Evolutionary conservation across 1,140 invertebrate genomes (phyloP).

Genomic region (Hestina assimilis): DNA sequence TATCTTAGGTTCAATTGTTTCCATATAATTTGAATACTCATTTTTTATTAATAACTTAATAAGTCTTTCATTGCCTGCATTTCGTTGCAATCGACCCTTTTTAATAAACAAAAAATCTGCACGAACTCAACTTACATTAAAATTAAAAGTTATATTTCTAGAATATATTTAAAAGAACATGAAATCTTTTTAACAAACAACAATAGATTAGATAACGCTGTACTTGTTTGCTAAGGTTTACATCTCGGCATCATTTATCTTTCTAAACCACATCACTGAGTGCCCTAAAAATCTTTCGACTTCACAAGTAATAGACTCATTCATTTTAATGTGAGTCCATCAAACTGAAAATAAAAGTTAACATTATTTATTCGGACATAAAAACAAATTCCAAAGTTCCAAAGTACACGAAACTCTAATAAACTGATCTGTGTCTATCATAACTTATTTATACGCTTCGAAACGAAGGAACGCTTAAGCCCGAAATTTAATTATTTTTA

Average conservation of each 20-base stretch:
- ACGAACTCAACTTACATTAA: too few relatives aligned
- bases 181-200: too few relatives aligned
- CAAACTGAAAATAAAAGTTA: constrained; percentile 5
- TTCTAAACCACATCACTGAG: not conserved
- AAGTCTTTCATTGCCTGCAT: too few relatives aligned
- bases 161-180: not conserved
- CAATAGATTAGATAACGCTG: not conserved
- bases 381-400: not conserved
- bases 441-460: not conserved
- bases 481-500: not conserved
- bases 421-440: not conserved
- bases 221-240: not conserved
- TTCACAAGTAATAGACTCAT: constrained; percentile 4
- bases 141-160: not conserved
- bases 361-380: not conserved
- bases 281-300: constrained; percentile 1
- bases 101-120: too few relatives aligned
- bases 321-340: constrained; percentile 3
- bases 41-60: too few relatives aligned
- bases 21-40: too few relatives aligned
- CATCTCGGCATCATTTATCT: not conserved
- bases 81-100: too few relatives aligned
- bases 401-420: not conserved
- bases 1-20: too few relatives aligned
- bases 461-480: constrained; percentile 1